Percentiles rank a stretch among this genome's conserved stretches.
phyloP scores from a whole-genome alignment of 2,113 vertebrate genomes.

The Ia io region DNA sequence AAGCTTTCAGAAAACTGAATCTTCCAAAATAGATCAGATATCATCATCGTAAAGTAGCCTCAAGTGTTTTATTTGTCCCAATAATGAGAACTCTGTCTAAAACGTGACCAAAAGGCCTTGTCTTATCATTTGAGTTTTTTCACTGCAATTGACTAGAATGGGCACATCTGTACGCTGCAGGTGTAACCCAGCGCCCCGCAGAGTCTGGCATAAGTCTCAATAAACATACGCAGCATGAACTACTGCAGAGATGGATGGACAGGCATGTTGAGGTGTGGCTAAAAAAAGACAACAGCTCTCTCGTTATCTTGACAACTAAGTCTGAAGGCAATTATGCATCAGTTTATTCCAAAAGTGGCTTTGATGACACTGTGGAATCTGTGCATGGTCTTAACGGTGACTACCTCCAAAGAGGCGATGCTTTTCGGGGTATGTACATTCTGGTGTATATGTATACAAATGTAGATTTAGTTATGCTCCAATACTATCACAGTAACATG shows the following conservation, averaged over 20 bases:
- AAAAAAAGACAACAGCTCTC: neutral
- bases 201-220: neutral
- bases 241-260: neutral
- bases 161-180: neutral
- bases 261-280: neutral
- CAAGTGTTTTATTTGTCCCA: neutral
- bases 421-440: neutral
- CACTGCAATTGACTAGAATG: neutral
- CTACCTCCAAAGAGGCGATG: neutral
- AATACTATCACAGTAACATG: neutral
- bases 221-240: neutral
- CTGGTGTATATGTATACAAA: neutral
- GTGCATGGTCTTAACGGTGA: neutral
- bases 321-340: neutral
- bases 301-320: neutral
- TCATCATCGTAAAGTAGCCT: neutral
- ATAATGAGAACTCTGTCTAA: neutral
- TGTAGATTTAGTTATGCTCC: neutral
- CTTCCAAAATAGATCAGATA: neutral
- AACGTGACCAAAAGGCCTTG: neutral
- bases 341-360: neutral
- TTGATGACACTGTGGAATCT: neutral
- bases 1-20: neutral
- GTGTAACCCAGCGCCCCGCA: neutral
- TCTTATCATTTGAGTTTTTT: neutral